Conservation (phyloP, 2,113 vertebrate genomes). For the Oryzias javanicus region DNA sequence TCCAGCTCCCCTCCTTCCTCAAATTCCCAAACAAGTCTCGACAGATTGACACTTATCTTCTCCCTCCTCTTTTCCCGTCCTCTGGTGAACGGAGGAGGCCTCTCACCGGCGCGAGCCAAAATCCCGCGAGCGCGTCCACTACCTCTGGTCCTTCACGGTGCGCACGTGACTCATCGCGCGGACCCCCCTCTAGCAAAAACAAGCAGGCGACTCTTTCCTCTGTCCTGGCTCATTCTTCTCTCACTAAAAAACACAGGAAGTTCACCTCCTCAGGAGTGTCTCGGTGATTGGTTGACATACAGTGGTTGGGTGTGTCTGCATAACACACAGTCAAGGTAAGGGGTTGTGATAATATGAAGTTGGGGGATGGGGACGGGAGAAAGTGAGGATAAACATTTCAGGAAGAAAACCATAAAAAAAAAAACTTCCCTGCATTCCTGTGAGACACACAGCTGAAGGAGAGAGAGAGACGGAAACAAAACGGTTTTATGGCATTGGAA, state of each 20-base stretch:
- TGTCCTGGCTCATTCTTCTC: slow-evolving; percentile 52
- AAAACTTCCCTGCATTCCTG: slow-evolving; percentile 25
- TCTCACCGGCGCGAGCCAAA: slow-evolving; percentile 18
- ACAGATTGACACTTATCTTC: slow-evolving; percentile 79
- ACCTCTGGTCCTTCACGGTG: slow-evolving; percentile 20
- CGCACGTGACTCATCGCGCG: slow-evolving; percentile 12
- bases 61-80: slow-evolving; percentile 57
- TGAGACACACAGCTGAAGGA: slow-evolving; percentile 9
- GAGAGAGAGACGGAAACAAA: slow-evolving; percentile 9
- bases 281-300: slow-evolving; percentile 67
- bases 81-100: slow-evolving; percentile 23
- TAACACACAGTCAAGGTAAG: slow-evolving; percentile 59
- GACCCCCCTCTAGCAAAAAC: slow-evolving; percentile 20
- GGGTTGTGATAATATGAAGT: slow-evolving; percentile 28
- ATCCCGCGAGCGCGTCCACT: slow-evolving; percentile 7
- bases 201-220: slow-evolving; percentile 30
- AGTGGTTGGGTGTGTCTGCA: slow-evolving; percentile 71
- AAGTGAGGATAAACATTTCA: slow-evolving; percentile 12
- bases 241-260: slow-evolving; percentile 70
- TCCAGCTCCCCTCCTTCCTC: slow-evolving; percentile 64
- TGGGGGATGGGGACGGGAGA: slow-evolving; percentile 38
- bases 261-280: slow-evolving; percentile 58
- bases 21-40: slow-evolving; percentile 84
- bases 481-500: slow-evolving; percentile 3
- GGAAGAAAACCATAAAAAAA: slow-evolving; percentile 15